phyloP scores from a whole-genome alignment of 2,113 vertebrate genomes.

The Caranx ignobilis region DNA sequence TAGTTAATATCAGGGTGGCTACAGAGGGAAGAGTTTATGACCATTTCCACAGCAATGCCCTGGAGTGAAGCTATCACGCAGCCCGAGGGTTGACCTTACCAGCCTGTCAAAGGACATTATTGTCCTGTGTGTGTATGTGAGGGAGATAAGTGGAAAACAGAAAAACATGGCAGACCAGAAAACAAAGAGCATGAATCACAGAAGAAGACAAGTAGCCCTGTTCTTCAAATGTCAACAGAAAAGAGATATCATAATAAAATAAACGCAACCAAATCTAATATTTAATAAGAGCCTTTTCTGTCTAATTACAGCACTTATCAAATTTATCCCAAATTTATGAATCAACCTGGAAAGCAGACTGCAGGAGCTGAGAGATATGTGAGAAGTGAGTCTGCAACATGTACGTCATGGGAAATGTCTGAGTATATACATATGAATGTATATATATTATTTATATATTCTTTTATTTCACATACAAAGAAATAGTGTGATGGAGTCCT shows the following conservation, averaged over 20 bases:
- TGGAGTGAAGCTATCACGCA: conserved; percentile 59
- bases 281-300: not conserved
- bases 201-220: not conserved
- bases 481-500: not conserved
- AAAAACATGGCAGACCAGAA: not conserved
- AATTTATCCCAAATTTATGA: not conserved
- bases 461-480: not conserved
- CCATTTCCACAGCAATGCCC: conserved; percentile 55
- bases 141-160: conserved; percentile 2
- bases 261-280: not conserved
- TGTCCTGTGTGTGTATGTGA: conserved; percentile 39
- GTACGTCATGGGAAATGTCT: not conserved
- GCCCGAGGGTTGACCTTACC: conserved; percentile 73
- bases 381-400: not conserved
- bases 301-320: not conserved
- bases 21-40: conserved; percentile 20
- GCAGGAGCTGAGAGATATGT: not conserved
- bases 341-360: not conserved
- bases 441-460: too few species aligned
- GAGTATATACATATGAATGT: not conserved
- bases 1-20: conserved; percentile 29
- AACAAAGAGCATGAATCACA: not conserved
- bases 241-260: not conserved
- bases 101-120: conserved; percentile 69
- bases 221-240: not conserved